Conservation (phyloP, 2,888 invertebrate genomes). For the Sussaba pulchella region DNA sequence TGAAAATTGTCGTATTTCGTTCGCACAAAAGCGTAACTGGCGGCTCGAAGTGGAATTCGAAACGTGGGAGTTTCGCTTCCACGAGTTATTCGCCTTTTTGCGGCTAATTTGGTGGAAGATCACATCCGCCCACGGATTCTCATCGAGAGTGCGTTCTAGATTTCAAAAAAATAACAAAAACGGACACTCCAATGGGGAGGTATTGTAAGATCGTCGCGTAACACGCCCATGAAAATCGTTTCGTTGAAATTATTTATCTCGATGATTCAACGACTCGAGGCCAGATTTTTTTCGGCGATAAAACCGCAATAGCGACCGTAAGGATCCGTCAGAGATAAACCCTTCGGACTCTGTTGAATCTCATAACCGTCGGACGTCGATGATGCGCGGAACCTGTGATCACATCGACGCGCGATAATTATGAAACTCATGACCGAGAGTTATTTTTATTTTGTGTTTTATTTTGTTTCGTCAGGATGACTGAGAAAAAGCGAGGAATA, state of each 20-base stretch:
- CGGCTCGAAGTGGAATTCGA: not conserved
- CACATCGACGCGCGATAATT: no score
- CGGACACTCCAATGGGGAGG: not conserved
- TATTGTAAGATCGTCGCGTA: not conserved
- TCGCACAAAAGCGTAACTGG: conserved; percentile 10
- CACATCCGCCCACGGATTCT: conserved; percentile 34
- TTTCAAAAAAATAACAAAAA: not conserved
- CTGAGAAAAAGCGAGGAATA: not conserved
- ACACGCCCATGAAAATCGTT: conserved; percentile 1
- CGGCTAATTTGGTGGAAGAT: conserved; percentile 54
- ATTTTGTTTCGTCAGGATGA: not conserved
- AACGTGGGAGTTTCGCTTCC: conserved; percentile 44
- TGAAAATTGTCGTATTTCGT: no score
- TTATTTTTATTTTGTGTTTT: conserved; percentile 4
- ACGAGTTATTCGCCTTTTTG: conserved; percentile 21
- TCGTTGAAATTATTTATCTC: not conserved
- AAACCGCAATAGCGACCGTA: not conserved
- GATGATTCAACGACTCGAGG: conserved; percentile 17
- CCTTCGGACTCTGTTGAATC: conserved; percentile 1
- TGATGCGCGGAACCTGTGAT: no score
- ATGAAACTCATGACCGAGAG: not conserved
- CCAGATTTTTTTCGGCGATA: conserved; percentile 23
- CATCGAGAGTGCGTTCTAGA: not conserved
- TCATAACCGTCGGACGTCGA: no score
- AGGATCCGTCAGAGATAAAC: not conserved